These are phyloP conservation scores for Incurvaria masculella DNA, from an alignment of 2,888 invertebrate genomes.

Conservation along the genomic window DNA sequence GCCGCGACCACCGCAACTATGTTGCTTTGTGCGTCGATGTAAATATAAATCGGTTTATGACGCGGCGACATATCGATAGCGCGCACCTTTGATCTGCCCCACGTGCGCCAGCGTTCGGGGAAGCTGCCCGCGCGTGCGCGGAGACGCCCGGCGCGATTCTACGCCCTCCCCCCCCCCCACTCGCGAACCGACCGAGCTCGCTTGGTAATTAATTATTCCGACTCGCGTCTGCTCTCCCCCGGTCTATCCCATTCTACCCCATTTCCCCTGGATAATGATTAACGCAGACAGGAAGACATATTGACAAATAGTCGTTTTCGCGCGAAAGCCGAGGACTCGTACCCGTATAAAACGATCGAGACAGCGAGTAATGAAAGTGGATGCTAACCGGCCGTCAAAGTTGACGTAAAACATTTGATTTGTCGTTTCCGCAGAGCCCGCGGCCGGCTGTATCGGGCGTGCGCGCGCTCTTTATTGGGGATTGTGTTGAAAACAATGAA, in stretches of 20 bases:
- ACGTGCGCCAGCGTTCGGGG: background rate
- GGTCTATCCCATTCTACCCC: conserved; percentile 15
- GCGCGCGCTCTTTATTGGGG: background rate
- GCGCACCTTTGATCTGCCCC: background rate
- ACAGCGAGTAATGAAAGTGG: conserved; percentile 11
- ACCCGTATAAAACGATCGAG: conserved; percentile 45
- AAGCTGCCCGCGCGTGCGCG: background rate
- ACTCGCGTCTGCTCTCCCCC: background rate
- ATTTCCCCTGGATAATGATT: conserved; percentile 48
- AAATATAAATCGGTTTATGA: conserved; percentile 19
- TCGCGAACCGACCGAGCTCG: background rate
- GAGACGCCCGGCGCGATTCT: too few relatives aligned
- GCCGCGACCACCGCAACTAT: conserved; percentile 18
- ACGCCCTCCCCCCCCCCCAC: background rate
- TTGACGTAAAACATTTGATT: background rate
- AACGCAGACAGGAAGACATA: conserved; percentile 53
- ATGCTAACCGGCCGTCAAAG: conserved; percentile 6
- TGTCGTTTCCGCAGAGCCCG: background rate
- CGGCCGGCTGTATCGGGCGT: background rate
- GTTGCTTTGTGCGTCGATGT: conserved; percentile 25
- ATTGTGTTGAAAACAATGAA: background rate
- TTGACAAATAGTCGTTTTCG: conserved; percentile 56
- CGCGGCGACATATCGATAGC: background rate
- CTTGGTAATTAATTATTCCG: background rate
- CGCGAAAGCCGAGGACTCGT: conserved; percentile 48